These are phyloP conservation scores for Onthophagus taurus DNA, from an alignment of 1,140 invertebrate genomes.

Conservation along the genomic window DNA sequence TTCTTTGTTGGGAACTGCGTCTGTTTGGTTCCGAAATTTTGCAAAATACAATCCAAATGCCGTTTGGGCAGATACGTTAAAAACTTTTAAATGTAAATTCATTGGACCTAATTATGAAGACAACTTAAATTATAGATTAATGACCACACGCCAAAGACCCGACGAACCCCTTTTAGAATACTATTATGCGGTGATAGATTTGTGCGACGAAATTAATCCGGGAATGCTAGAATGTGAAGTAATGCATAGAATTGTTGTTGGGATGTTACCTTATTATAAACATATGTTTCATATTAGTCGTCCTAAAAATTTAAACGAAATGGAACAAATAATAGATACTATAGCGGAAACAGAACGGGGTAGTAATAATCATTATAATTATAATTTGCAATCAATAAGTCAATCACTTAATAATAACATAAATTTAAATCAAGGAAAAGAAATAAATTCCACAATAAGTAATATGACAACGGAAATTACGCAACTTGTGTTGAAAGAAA, in stretches of 20 bases:
- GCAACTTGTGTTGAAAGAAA: too few relatives aligned
- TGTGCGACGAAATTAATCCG: conserved; percentile 3
- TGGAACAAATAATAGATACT: too few relatives aligned
- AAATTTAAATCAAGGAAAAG: too few relatives aligned
- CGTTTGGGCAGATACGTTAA: neutral
- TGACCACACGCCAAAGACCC: neutral
- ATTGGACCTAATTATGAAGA: conserved; percentile 5
- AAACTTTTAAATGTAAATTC: conserved; percentile 7
- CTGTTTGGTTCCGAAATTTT: neutral
- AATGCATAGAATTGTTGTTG: neutral
- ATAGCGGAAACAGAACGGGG: too few relatives aligned
- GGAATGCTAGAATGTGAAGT: neutral
- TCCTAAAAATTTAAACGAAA: too few relatives aligned
- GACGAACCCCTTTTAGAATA: neutral
- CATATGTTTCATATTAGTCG: neutral
- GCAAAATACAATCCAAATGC: neutral
- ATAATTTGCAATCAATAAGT: too few relatives aligned
- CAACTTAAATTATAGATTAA: conserved; percentile 3
- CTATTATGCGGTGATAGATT: neutral
- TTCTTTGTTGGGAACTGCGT: neutral
- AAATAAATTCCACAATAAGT: too few relatives aligned
- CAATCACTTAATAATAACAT: too few relatives aligned
- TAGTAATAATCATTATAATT: too few relatives aligned
- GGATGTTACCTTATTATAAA: neutral
- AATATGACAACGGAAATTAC: too few relatives aligned